Conservation (phyloP, 2,113 vertebrate species). For the Mesocricetus auratus region DNA sequence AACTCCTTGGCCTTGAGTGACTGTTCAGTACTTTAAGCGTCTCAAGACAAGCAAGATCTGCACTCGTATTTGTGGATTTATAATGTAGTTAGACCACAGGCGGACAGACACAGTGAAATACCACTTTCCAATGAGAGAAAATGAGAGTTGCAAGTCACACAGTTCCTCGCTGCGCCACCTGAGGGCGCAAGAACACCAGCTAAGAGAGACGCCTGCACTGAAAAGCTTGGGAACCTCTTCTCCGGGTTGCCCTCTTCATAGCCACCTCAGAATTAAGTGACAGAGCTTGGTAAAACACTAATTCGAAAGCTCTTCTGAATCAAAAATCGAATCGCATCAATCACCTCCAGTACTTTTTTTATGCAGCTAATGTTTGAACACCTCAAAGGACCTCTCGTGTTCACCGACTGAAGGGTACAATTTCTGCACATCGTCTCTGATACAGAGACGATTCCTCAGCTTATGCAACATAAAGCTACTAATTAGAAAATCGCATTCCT, state of each 20-base stretch:
- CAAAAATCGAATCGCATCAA: not conserved
- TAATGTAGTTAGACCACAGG: not conserved
- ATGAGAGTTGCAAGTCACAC: not conserved
- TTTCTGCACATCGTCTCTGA: not conserved
- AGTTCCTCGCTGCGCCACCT: not conserved
- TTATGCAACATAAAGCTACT: constrained; percentile 6
- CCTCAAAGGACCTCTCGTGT: not conserved
- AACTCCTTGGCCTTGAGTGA: not conserved
- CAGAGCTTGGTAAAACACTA: not conserved
- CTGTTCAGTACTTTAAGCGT: not conserved
- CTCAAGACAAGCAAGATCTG: not conserved
- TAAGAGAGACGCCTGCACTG: not conserved
- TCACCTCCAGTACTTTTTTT: not conserved
- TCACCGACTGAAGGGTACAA: not conserved
- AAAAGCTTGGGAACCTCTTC: not conserved
- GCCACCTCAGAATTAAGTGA: not conserved
- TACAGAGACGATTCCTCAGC: not conserved
- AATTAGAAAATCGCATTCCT: not conserved
- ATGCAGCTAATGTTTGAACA: constrained; percentile 10
- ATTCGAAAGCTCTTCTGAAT: not conserved
- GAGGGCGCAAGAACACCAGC: constrained; percentile 57
- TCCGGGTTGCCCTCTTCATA: not conserved
- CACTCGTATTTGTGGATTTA: not conserved
- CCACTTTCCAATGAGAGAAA: not conserved
- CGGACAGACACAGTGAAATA: not conserved